A percentile compares a stretch with the other conserved stretches of the same genome.
These are phyloP conservation scores for Tetrao urogallus DNA, from an alignment of 2,113 vertebrate species.

Conservation along the genomic window DNA sequence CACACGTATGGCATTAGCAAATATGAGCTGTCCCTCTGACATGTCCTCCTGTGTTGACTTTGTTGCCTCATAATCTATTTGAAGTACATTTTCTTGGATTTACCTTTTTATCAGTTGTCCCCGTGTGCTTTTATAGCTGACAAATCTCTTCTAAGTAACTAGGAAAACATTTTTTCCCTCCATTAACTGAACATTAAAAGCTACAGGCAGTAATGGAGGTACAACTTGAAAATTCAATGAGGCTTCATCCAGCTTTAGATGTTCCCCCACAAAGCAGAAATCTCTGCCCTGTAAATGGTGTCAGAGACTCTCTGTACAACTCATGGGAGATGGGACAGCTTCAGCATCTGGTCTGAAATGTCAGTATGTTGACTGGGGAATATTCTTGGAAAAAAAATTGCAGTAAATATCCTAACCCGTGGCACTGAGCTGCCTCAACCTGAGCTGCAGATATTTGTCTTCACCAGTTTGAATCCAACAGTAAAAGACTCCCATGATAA, in stretches of 20 bases:
- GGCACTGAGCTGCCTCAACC: not conserved
- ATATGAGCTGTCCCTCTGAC: constrained; percentile 36
- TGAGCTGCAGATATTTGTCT: not conserved
- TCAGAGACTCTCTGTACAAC: not conserved
- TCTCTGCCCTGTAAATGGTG: not conserved
- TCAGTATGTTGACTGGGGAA: not conserved
- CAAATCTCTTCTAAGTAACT: constrained; percentile 57
- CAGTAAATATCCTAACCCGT: not conserved
- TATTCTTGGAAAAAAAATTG: not conserved
- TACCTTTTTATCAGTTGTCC: constrained; percentile 54
- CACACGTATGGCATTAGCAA: constrained; percentile 10
- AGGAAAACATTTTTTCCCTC: constrained; percentile 49
- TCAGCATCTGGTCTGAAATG: constrained; percentile 20
- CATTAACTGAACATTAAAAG: constrained; percentile 48
- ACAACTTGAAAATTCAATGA: constrained; percentile 8
- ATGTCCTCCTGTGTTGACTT: constrained; percentile 55
- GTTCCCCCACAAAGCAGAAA: not conserved
- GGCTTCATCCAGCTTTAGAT: constrained; percentile 11
- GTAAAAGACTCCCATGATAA: not conserved
- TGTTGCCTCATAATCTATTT: constrained; percentile 46
- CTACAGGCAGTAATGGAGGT: not conserved
- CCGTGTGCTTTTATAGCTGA: constrained; percentile 32
- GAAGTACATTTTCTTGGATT: constrained; percentile 55
- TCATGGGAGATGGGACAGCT: not conserved
- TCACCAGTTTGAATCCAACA: not conserved